Base-by-base conservation (phyloP, 2,797 vertebrate species). In the Xiphophorus birchmanni region DNA sequence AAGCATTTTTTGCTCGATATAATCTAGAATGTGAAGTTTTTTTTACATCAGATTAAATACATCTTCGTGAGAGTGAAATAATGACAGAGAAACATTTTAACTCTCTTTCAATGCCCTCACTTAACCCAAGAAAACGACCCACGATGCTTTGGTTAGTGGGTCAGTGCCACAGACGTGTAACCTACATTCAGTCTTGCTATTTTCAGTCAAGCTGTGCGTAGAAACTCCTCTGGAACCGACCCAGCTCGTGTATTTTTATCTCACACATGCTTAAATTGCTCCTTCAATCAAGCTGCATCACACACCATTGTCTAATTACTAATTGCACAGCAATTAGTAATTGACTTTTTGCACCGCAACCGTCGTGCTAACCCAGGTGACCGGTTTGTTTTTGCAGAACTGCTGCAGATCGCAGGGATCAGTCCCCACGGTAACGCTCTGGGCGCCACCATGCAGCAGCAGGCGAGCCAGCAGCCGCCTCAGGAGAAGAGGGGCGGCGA, bases 331-430 rank as follows among this genome's bases (percentile, higher is more conserved):
- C 54, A 69, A 26, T 32, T 32, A 32, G 32, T 32, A 32, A 32
- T 32, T 67, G 6, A 12, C 5, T 4, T 47, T 45, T 54, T 58
- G 17, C 8, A 29, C 48, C 63, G 77, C 13, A 42, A 50, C 58
- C 47, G 45, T 17, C 74, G 73, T 35, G 47, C 40, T 74, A 47
- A 88, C 75, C 3, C 21, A 69, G 10, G 42, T 10, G 52, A 15
- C 15, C 35, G 58, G 17, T 72, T 80, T 93, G 73, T 75, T 81
- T 71, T 87, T 88, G 80, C 90, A 99, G 98, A 99, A 72, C 95
- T 99, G 69, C 95, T 99, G 92, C 98, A 99, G 94, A 98, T 99
- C 21, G 97, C 98, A 81, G 98, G 98, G 26, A 99, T 99, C 88
- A 98, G 97, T 88, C 97, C 98, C 79, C 98, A 99, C 1, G 97